Evolutionary conservation across 1,140 invertebrate genomes (phyloP).

Genomic region (Elysia chlorotica): DNA sequence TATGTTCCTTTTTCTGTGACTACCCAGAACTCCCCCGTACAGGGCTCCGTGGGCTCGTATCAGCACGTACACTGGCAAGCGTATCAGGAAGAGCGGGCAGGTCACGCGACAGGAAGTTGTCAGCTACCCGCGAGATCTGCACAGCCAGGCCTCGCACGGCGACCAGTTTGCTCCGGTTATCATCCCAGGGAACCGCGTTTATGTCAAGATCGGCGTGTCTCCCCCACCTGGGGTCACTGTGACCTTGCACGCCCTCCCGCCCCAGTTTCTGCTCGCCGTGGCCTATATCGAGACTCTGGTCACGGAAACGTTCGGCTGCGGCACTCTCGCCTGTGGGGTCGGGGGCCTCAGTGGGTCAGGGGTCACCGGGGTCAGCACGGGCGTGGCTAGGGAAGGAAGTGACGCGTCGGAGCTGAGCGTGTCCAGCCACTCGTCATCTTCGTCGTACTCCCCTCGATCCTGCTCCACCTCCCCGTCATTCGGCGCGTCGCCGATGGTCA

Average conservation of each 20-base stretch:
- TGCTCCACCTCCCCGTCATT: too few species aligned
- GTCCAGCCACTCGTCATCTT: neutral
- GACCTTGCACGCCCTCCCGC: conserved; percentile 55
- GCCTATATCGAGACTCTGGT: conserved; percentile 59
- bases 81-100: conserved; percentile 56
- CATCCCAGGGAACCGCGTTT: conserved; percentile 46
- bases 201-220: conserved; percentile 46
- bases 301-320: conserved; percentile 51
- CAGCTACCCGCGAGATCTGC: conserved; percentile 55
- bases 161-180: conserved; percentile 59
- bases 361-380: neutral
- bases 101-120: conserved; percentile 55
- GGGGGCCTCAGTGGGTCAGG: too few species aligned
- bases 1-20: too few species aligned
- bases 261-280: conserved; percentile 57
- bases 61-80: conserved; percentile 55
- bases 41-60: conserved; percentile 59
- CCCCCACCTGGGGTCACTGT: conserved; percentile 55
- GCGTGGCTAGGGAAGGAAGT: conserved; percentile 11
- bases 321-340: conserved; percentile 38
- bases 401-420: neutral
- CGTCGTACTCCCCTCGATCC: neutral
- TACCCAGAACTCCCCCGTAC: conserved; percentile 54
- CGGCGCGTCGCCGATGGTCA: too few species aligned
- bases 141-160: conserved; percentile 45